Percentiles rank a stretch among this genome's conserved stretches.
These are phyloP conservation scores for Pleuronectes platessa DNA, from an alignment of 2,113 vertebrate species.

Conservation along the genomic window DNA sequence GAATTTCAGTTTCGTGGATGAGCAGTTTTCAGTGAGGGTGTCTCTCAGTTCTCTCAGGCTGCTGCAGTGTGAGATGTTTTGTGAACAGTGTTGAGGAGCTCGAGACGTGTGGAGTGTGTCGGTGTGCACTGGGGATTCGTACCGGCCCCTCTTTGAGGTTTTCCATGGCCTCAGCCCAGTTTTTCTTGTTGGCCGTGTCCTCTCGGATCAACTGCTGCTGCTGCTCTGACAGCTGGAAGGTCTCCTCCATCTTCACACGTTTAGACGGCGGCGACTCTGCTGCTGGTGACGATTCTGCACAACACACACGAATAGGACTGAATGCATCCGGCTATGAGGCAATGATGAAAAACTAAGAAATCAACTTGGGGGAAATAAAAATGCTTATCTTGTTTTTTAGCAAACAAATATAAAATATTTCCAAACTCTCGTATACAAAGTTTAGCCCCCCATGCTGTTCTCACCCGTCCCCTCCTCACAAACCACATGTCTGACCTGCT, in stretches of 20 bases:
- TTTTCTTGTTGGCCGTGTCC: slow-evolving; percentile 93
- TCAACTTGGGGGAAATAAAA: background rate
- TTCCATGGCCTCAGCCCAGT: slow-evolving; percentile 95
- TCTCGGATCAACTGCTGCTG: slow-evolving; percentile 91
- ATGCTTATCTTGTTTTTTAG: background rate
- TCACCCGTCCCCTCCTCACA: slow-evolving; percentile 36
- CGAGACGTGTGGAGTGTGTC: no score
- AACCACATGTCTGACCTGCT: slow-evolving; percentile 36
- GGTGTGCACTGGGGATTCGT: slow-evolving; percentile 57
- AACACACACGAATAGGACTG: slow-evolving; percentile 44
- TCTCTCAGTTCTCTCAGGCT: no score
- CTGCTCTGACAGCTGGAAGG: slow-evolving; percentile 91
- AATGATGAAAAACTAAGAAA: background rate
- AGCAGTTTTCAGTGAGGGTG: no score
- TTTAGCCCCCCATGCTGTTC: slow-evolving; percentile 19
- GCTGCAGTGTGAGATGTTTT: background rate
- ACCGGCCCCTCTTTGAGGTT: slow-evolving; percentile 95
- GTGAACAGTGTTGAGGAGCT: background rate
- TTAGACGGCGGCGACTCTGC: slow-evolving; percentile 85
- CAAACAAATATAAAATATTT: background rate
- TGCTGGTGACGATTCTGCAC: slow-evolving; percentile 48
- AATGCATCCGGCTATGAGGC: slow-evolving; percentile 20
- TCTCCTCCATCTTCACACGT: slow-evolving; percentile 87
- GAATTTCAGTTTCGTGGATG: no score
- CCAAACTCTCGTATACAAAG: background rate